Evolutionary conservation across 2,113 vertebrate genomes (phyloP), one percentile per base, ranked within the genome.

Genomic region (Ammodytes dubius): DNA sequence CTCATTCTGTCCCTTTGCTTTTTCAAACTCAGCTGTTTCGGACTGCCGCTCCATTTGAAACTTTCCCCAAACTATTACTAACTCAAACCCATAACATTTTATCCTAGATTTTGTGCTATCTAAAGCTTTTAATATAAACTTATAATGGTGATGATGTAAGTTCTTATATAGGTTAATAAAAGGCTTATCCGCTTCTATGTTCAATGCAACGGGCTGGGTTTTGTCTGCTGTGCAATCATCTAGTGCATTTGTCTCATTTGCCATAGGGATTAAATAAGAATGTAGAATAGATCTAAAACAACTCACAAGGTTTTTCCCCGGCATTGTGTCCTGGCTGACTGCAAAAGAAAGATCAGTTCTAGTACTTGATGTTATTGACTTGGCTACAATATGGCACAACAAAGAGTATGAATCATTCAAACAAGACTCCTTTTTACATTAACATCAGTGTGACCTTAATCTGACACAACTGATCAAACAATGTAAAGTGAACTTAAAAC

Each of bases 11-110:
- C 84, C 27, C 84, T 88, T 70, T 73, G 81, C 84, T 85, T 63
- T 75, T 84, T 91, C 72, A 39, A 82, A 47, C 85, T 89, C 88
- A 88, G 84, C 93, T 91, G 90, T 91, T 89, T 86, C 61, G 76
- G 19, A 19, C 46, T 64, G 59, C 73, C 49, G 15, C 69, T 43
- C 46, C 27, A 56, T 53, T 27, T 69, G 14, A 53, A 42, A 70
- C 50, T 58, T 54, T 27, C 12, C 54, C 7, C 6, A 53, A 17
- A 14, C 3, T 50, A 7, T 54, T 65, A 27, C 27, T 27, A 27
- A 27, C 50, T 46, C 5, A 45, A 70, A 65, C 35, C 40, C 13
- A 15, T 59, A 19, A 15, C 5, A 15, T 15, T 69, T 3, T 43
- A 6, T 17, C 15, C 40, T 42, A 61, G 43, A 57, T 43, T n/a